A percentile compares a stretch with the other conserved stretches of the same genome.
These are phyloP conservation scores for Macrotus californicus DNA, from an alignment of 2,113 vertebrate genomes.

Conservation along the genomic window DNA sequence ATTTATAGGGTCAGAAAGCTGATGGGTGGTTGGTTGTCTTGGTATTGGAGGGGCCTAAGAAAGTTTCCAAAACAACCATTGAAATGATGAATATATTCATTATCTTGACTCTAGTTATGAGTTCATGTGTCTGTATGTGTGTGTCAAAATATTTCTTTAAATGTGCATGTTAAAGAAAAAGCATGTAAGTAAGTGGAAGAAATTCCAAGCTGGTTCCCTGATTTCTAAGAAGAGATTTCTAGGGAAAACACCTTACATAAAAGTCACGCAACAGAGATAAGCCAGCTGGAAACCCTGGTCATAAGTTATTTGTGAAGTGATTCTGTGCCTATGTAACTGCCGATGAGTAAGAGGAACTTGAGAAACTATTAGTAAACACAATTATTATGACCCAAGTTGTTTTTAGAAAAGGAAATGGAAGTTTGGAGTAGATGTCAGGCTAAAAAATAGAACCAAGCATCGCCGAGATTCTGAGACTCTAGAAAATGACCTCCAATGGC, in stretches of 20 bases:
- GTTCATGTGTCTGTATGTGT: neutral
- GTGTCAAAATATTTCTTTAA: neutral
- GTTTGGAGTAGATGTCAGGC: neutral
- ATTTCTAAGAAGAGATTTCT: neutral
- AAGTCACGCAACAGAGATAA: neutral
- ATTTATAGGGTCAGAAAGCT: neutral
- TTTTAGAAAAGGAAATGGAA: conserved; percentile 14
- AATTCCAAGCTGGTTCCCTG: neutral
- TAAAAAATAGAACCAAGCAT: neutral
- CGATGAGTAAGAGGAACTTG: neutral
- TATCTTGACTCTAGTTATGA: neutral
- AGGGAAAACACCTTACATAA: neutral
- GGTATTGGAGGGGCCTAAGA: neutral
- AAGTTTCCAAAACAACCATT: neutral
- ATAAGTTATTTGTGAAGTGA: neutral
- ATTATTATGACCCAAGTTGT: neutral
- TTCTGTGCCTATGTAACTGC: neutral
- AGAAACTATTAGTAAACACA: neutral
- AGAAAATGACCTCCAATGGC: neutral
- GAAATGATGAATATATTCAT: neutral
- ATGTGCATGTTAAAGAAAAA: neutral
- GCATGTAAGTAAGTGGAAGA: neutral
- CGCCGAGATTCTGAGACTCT: neutral
- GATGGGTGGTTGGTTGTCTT: neutral
- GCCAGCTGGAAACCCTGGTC: neutral